Evolutionary conservation across 2,797 vertebrate genomes (phyloP), one percentile per base, ranked within the genome.

Genomic region (Babyrousa celebensis): DNA sequence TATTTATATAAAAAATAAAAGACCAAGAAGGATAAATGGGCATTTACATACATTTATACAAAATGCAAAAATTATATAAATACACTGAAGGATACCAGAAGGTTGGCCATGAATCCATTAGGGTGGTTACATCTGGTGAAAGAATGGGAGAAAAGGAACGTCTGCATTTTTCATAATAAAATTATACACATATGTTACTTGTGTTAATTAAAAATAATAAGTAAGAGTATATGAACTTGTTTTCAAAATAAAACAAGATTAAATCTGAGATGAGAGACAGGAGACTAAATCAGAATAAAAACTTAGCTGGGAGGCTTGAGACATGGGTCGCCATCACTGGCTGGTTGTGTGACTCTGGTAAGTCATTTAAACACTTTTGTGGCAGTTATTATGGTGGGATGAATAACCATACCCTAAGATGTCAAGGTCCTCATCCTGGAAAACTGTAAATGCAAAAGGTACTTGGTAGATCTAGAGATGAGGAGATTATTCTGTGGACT

Each of bases 241-340:
- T 91, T 91, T 72, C 23, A 89, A 95, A 89, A 78, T 74, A 78
- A 89, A 88, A 62, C 17, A 91, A 74, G 32, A 63, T 12, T 82
- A 58, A 32, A 7, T 83, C 23, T 75, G 18, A 40, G 77, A 89
- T 32, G 40, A 83, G 16, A 32, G 11, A 62, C 15, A 62, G 56
- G 58, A 54, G 85, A 12, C 21, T 72, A 94, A n/a, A 80, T 56
- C 29, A 82, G n/a, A 77, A 67, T 32, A 80, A 91, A 80, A 18
- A 32, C 23, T 85, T 71, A 74, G 6, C 18, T 54, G 20, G 32
- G 15, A 67, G 48, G 0, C 9, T 15, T 82, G 48, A 72, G 29
- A 70, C 25, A 84, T 0, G 3, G 67, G 27, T 20, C 43, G 84
- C n/a, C 40, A 43, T 36, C 70, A 25, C 74, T 87, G 21, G 2